These are phyloP conservation scores for Catostylus mosaicus DNA, from an alignment of 30 jellyfish, hydroid and myxozoan genomes.

Conservation along the genomic window DNA sequence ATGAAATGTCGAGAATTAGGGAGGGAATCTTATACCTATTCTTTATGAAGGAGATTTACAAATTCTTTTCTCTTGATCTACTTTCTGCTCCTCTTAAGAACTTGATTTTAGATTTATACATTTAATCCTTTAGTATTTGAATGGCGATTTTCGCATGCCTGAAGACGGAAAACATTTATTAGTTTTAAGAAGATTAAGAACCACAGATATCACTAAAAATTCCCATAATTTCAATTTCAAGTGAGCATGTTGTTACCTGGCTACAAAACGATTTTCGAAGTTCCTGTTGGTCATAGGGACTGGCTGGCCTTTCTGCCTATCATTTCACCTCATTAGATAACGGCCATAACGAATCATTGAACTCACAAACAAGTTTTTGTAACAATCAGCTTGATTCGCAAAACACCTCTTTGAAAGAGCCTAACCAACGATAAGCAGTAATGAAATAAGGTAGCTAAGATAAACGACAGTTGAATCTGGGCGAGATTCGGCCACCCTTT, in stretches of 20 bases:
- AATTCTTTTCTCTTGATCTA: background rate
- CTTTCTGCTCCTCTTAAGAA: background rate
- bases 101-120: background rate
- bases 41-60: background rate
- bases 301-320: no score
- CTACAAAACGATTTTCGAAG: background rate
- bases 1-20: conserved; percentile 2
- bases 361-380: background rate
- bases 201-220: conserved; percentile 14
- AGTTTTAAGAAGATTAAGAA: conserved; percentile 23
- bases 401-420: background rate
- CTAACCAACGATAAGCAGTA: background rate
- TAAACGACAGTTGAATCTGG: background rate
- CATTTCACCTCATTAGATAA: background rate
- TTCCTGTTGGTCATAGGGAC: background rate
- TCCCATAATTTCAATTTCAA: conserved; percentile 10
- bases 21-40: background rate
- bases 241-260: conserved; percentile 10
- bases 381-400: background rate
- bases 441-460: background rate
- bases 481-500: background rate
- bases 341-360: background rate
- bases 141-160: conserved; percentile 15
- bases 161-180: conserved; percentile 12
- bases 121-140: conserved; percentile 1